phyloP scores from a whole-genome alignment of 2,113 vertebrate genomes.

The Zosterops pallidus region DNA sequence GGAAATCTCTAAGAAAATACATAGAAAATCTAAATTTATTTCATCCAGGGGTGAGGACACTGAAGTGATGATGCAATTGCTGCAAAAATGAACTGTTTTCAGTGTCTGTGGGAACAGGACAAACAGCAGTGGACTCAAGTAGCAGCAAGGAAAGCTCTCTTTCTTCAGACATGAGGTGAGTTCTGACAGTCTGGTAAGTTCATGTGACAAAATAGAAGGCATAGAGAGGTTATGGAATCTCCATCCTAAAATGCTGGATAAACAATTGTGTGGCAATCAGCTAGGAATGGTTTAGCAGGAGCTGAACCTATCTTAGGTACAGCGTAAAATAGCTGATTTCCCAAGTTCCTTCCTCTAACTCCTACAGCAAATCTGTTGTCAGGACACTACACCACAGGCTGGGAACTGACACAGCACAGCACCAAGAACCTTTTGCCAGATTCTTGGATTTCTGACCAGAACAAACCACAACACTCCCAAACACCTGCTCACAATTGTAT shows the following conservation, averaged over 20 bases:
- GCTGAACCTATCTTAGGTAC: background rate
- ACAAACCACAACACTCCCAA: background rate
- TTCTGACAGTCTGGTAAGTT: background rate
- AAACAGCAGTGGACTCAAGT: background rate
- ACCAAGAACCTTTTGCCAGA: background rate
- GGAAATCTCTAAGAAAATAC: background rate
- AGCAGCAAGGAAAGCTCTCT: background rate
- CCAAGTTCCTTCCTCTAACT: background rate
- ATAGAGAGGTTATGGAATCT: background rate
- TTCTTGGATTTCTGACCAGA: background rate
- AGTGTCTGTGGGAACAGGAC: background rate
- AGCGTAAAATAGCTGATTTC: background rate
- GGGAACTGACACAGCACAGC: background rate
- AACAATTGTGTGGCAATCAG: background rate
- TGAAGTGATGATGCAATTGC: accelerated
- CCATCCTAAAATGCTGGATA: background rate
- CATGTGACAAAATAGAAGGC: background rate
- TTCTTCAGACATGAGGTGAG: background rate
- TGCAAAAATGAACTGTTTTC: background rate
- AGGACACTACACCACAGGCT: background rate
- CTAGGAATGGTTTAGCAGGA: background rate
- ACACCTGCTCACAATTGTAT: background rate
- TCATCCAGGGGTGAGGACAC: background rate
- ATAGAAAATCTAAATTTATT: background rate
- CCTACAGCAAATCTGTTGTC: background rate